phyloP scores from a whole-genome alignment of 2,888 invertebrate species.

The Hetaerina titia region DNA sequence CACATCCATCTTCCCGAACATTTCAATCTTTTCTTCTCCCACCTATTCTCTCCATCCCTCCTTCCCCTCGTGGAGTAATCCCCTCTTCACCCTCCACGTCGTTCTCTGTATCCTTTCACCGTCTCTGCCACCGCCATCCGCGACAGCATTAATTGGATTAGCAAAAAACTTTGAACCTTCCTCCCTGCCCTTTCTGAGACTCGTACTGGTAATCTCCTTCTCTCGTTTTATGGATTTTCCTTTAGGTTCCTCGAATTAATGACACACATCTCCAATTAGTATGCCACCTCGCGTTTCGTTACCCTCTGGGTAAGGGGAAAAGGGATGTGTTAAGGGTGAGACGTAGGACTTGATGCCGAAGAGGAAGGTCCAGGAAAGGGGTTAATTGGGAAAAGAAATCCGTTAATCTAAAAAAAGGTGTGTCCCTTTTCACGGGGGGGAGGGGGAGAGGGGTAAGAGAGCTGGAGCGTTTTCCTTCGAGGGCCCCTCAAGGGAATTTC shows the following conservation, averaged over 20 bases:
- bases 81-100: too few relatives aligned
- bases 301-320: background rate
- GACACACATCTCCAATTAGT: slow-evolving; percentile 15
- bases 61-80: too few relatives aligned
- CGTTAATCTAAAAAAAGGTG: background rate
- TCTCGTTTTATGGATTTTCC: slow-evolving; percentile 2
- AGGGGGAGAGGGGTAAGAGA: background rate
- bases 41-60: too few relatives aligned
- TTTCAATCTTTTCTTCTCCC: background rate
- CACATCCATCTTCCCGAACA: background rate
- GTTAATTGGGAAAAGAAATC: slow-evolving; percentile 27
- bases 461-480: background rate
- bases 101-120: background rate
- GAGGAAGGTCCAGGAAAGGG: background rate
- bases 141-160: background rate
- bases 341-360: background rate
- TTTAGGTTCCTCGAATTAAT: background rate
- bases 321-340: background rate
- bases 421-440: background rate
- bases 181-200: background rate
- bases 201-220: background rate
- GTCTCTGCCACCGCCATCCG: background rate
- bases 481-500: background rate
- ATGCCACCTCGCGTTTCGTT: background rate
- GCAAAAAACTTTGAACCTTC: background rate